Evolutionary conservation across 2,888 invertebrate genomes (phyloP).

Genomic region (Rhagium mordax): DNA sequence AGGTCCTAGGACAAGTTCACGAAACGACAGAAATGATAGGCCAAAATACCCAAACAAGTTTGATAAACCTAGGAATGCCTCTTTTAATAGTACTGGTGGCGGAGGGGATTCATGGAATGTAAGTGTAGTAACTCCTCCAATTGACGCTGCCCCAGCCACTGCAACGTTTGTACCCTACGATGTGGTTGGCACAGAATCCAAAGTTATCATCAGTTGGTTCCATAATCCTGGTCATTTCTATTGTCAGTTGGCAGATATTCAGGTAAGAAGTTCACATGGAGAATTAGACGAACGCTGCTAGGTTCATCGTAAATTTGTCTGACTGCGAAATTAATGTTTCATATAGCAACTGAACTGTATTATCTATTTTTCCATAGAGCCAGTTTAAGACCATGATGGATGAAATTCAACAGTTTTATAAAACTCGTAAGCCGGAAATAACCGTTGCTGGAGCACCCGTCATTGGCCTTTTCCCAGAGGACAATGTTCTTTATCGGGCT

Average conservation of each 20-base stretch:
- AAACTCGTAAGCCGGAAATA: slow-evolving; percentile 62
- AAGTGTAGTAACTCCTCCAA: slow-evolving; percentile 48
- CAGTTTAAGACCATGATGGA: slow-evolving; percentile 81
- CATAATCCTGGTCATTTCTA: slow-evolving; percentile 83
- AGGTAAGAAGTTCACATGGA: too few species aligned
- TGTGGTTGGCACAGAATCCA: slow-evolving; percentile 71
- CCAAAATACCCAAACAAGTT: slow-evolving; percentile 25
- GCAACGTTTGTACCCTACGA: slow-evolving; percentile 54
- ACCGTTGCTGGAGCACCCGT: slow-evolving; percentile 77
- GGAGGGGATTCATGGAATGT: slow-evolving; percentile 57
- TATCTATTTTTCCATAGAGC: slow-evolving; percentile 59
- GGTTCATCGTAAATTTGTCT: too few species aligned
- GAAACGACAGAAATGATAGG: slow-evolving; percentile 53
- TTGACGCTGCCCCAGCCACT: slow-evolving; percentile 58
- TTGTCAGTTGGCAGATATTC: slow-evolving; percentile 61
- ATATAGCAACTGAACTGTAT: not conserved
- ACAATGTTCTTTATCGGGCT: slow-evolving; percentile 82
- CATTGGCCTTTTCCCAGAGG: slow-evolving; percentile 80
- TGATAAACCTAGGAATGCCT: slow-evolving; percentile 43
- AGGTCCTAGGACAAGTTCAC: slow-evolving; percentile 56
- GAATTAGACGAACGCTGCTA: too few species aligned
- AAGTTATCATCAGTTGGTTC: slow-evolving; percentile 82
- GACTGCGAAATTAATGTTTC: too few species aligned
- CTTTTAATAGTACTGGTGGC: not conserved
- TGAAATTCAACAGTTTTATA: slow-evolving; percentile 80